Conservation (phyloP, 2,888 invertebrate species). For the Ectemnius cavifrons region DNA sequence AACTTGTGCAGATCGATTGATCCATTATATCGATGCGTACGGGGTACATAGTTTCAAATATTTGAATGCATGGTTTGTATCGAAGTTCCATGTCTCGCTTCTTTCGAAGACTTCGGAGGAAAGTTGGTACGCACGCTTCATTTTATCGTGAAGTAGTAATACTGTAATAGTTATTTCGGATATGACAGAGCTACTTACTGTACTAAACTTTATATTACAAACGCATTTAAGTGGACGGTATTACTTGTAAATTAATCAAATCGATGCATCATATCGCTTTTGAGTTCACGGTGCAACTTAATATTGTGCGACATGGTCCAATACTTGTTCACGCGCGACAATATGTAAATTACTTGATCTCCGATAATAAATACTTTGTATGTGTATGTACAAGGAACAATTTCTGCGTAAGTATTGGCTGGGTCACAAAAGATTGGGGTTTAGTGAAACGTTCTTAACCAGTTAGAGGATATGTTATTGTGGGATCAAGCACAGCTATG, state of each 20-base stretch:
- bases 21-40: no score
- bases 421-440: no score
- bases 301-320: slow-evolving; percentile 8
- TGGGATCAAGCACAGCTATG: not conserved
- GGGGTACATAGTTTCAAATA: not conserved
- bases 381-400: not conserved
- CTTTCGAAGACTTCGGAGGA: not conserved
- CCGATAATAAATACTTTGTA: not conserved
- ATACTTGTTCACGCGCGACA: slow-evolving; percentile 6
- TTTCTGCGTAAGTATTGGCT: not conserved
- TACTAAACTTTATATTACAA: slow-evolving; percentile 22
- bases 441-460: no score
- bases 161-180: slow-evolving; percentile 39
- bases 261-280: slow-evolving; percentile 18
- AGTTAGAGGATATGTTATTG: no score
- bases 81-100: not conserved
- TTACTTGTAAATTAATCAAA: slow-evolving; percentile 33
- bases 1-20: no score
- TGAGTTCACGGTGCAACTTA: slow-evolving; percentile 4
- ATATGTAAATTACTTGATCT: not conserved
- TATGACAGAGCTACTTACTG: slow-evolving; percentile 29
- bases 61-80: not conserved
- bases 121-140: not conserved
- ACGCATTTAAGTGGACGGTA: slow-evolving; percentile 50
- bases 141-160: not conserved